Conservation (phyloP, 2,888 invertebrate species). For the Drosophila aldrichi region DNA sequence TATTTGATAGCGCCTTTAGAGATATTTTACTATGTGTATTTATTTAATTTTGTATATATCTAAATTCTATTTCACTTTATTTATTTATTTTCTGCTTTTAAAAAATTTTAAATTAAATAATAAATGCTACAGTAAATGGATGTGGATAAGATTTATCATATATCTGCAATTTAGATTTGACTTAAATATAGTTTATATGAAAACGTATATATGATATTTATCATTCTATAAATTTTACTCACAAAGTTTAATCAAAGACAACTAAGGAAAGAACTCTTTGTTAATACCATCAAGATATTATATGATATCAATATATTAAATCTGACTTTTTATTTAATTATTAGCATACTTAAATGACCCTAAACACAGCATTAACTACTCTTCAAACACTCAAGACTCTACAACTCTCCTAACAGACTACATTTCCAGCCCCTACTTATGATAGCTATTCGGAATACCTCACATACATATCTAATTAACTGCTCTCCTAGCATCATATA, state of each 20-base stretch:
- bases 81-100: too few relatives aligned
- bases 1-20: not conserved
- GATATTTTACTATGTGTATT: not conserved
- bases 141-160: too few relatives aligned
- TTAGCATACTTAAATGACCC: not conserved
- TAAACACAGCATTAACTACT: not conserved
- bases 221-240: not conserved
- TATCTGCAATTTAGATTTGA: too few relatives aligned
- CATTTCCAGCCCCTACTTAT: not conserved
- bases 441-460: not conserved
- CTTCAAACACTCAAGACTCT: not conserved
- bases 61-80: too few relatives aligned
- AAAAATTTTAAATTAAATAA: too few relatives aligned
- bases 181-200: too few relatives aligned
- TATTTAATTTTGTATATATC: not conserved
- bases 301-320: too few relatives aligned
- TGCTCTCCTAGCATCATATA: constrained; percentile 16
- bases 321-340: too few relatives aligned
- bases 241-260: not conserved
- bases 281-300: too few relatives aligned
- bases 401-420: not conserved
- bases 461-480: constrained; percentile 24
- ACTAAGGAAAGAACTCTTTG: not conserved
- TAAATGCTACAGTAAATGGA: too few relatives aligned
- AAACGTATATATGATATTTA: not conserved